A percentile compares a stretch with the other conserved stretches of the same genome.
These are phyloP conservation scores for Drosophila funebris DNA, from an alignment of 1,140 invertebrate species.

Conservation along the genomic window DNA sequence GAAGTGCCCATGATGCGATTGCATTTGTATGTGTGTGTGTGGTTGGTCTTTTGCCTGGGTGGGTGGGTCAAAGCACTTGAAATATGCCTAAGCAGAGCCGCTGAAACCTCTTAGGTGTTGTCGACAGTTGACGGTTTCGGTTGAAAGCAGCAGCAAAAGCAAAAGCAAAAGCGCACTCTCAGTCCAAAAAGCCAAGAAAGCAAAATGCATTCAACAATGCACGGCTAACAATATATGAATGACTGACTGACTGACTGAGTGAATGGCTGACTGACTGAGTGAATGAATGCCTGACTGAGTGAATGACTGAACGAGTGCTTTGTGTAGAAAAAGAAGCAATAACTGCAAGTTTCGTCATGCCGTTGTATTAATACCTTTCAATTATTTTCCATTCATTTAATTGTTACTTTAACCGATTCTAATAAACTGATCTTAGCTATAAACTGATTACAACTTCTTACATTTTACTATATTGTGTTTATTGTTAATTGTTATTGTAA, in stretches of 20 bases:
- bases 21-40: slow-evolving; percentile 4
- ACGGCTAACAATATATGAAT: slow-evolving; percentile 21
- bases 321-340: not conserved
- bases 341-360: not conserved
- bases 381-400: not conserved
- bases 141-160: slow-evolving; percentile 49
- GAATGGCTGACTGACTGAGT: slow-evolving; percentile 18
- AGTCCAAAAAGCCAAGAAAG: slow-evolving; percentile 24
- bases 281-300: slow-evolving; percentile 8
- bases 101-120: slow-evolving; percentile 54
- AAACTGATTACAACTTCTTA: too few relatives aligned
- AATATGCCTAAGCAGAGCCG: slow-evolving; percentile 28
- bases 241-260: slow-evolving; percentile 11
- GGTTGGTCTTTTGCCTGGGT: slow-evolving; percentile 22
- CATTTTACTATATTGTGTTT: too few relatives aligned
- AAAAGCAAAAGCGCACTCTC: not conserved
- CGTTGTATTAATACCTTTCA: slow-evolving; percentile 1
- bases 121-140: slow-evolving; percentile 39
- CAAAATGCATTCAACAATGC: slow-evolving; percentile 29
- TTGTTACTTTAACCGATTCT: too few relatives aligned
- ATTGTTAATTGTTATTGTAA: too few relatives aligned
- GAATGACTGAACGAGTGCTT: slow-evolving; percentile 19
- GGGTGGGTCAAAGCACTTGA: slow-evolving; percentile 56
- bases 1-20: slow-evolving; percentile 45
- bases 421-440: too few relatives aligned